Conservation (phyloP, 1,140 invertebrate species). For the Caenorhabditis tropicalis region DNA sequence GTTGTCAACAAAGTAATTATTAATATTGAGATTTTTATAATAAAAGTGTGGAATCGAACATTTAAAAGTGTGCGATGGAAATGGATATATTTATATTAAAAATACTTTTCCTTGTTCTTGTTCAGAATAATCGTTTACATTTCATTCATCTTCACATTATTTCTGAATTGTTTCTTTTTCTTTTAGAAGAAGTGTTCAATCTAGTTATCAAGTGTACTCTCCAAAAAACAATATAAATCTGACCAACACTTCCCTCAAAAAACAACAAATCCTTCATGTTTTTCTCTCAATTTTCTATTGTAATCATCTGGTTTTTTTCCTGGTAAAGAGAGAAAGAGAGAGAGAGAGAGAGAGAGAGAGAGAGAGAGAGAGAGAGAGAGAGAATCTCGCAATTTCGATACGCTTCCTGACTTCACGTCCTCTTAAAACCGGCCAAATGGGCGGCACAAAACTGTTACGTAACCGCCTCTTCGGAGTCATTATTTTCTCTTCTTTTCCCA, state of each 20-base stretch:
- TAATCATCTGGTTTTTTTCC: slow-evolving; percentile 8
- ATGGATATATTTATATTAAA: too few relatives aligned
- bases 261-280: neutral
- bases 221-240: neutral
- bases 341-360: too few relatives aligned
- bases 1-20: too few relatives aligned
- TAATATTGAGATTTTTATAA: too few relatives aligned
- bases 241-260: neutral
- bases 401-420: slow-evolving; percentile 16
- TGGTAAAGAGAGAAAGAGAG: neutral
- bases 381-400: slow-evolving; percentile 29
- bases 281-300: neutral
- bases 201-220: neutral
- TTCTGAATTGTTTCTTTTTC: neutral
- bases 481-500: neutral
- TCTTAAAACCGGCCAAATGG: slow-evolving; percentile 5
- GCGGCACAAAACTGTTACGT: slow-evolving; percentile 35
- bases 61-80: too few relatives aligned
- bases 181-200: neutral
- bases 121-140: too few relatives aligned
- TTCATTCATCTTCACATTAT: too few relatives aligned
- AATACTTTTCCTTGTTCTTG: too few relatives aligned
- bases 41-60: too few relatives aligned
- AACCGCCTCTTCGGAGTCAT: neutral
- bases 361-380: too few relatives aligned